phyloP scores from a whole-genome alignment of 1,140 invertebrate genomes.

The Calephelis virginiensis region DNA sequence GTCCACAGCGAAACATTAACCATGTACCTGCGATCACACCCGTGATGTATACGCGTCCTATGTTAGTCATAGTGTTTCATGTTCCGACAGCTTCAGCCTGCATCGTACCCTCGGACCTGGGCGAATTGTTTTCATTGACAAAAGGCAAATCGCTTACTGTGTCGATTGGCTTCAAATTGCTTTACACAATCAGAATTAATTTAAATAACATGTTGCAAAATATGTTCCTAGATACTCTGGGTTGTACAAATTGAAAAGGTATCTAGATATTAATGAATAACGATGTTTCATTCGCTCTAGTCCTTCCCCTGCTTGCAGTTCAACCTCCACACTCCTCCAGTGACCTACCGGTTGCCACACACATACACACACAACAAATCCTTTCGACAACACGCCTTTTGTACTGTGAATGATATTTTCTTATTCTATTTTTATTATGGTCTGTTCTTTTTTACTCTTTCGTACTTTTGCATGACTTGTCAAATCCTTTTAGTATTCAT shows the following conservation, averaged over 20 bases:
- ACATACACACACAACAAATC: constrained; percentile 34
- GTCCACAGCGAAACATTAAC: constrained; percentile 55
- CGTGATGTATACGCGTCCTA: constrained; percentile 58
- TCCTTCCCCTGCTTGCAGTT: constrained; percentile 33
- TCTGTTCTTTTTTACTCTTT: neutral
- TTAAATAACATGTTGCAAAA: neutral
- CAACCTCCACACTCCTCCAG: constrained; percentile 25
- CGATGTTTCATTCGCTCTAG: constrained; percentile 30
- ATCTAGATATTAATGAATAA: neutral
- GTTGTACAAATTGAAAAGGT: neutral
- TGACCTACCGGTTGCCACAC: constrained; percentile 20
- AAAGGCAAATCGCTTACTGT: neutral
- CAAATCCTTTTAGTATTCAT: neutral
- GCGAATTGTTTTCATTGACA: constrained; percentile 32
- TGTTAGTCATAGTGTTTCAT: constrained; percentile 59
- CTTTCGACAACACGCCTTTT: constrained; percentile 24
- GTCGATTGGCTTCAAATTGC: constrained; percentile 10
- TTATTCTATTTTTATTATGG: neutral
- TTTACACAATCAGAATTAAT: neutral
- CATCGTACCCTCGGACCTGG: constrained; percentile 37
- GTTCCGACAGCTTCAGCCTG: constrained; percentile 39
- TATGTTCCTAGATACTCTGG: constrained; percentile 6
- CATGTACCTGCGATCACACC: constrained; percentile 44
- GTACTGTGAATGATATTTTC: neutral
- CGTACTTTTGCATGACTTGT: constrained; percentile 1